Evolutionary conservation across 2,888 invertebrate genomes (phyloP).

Genomic region (Heliconius sara): DNA sequence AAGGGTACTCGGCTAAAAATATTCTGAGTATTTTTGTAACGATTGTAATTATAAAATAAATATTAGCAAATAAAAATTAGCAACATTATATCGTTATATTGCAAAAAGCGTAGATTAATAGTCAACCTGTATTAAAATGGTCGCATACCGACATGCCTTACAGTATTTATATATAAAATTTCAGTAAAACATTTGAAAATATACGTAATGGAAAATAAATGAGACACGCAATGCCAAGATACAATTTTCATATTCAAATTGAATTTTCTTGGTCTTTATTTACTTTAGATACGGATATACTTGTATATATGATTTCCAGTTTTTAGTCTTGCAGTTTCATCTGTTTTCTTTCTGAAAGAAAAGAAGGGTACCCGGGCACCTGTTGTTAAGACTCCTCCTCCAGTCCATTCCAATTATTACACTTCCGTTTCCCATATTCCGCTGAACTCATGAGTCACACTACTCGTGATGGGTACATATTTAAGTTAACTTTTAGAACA

Average conservation of each 20-base stretch:
- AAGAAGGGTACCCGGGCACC: no score
- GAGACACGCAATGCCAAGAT: slow-evolving; percentile 37
- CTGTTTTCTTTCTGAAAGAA: background rate
- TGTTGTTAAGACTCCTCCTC: no score
- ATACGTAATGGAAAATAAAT: slow-evolving; percentile 17
- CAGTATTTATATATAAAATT: slow-evolving; percentile 12
- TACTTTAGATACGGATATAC: slow-evolving; percentile 5
- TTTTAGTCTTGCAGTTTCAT: background rate
- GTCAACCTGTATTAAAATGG: slow-evolving; percentile 12
- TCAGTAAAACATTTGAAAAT: slow-evolving; percentile 28
- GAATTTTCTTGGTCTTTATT: slow-evolving; percentile 30
- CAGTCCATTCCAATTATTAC: no score
- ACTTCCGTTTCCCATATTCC: no score
- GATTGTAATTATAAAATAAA: background rate
- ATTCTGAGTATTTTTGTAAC: no score
- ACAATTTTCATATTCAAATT: slow-evolving; percentile 40
- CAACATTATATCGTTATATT: background rate
- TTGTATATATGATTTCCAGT: background rate
- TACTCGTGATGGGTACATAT: no score
- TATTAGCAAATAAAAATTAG: background rate
- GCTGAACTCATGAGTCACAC: no score
- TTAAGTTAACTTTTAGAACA: no score
- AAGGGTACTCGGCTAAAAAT: no score
- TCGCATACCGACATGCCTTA: slow-evolving; percentile 10
- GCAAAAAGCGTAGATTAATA: background rate